Evolutionary conservation across 1,140 invertebrate species (phyloP), one percentile per base, ranked within the genome.

Genomic region (Atta texana): DNA sequence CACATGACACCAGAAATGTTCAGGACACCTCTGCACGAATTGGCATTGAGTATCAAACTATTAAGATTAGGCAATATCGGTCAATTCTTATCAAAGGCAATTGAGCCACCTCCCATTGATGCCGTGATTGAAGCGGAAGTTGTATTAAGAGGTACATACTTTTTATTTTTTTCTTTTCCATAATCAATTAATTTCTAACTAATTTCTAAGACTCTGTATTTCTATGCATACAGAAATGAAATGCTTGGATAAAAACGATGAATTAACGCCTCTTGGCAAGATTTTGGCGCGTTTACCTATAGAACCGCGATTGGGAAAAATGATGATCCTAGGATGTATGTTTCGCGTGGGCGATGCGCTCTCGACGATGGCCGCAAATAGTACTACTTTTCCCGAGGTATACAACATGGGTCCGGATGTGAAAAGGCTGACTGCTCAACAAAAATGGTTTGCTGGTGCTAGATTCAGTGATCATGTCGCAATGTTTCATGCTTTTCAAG

Each of bases 1-100:
- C 98, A 99, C 91, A 97, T 98, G 92, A 99, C 98, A 0, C 98
- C 98, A 0, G 99, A 99, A 96, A 99, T 99, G 96, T 99, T 99
- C 95, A 96, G 99, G 72, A 99, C 98, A 3, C 99, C 99, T 0
- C 95, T 99, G 4, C 98, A 99, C 93, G 98, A 99, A 93, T 95
- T 98, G 59, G 97, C 98, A 0, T 95, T 98, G 18, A 97, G 97
- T 85, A 98, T 98, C 28, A 98, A 99, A 94, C 94, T 99, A 3
- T 95, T 99, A n/a, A 96, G 98, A 72, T 95, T 99, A 4, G 98
- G 99, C 75, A 96, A 96, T 39, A 98, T 99, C 93, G 97, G 98
- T 4, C 98, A 99, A 92, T 99, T 99, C 94, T 95, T 99, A 12
- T 98, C 97, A 14, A 99, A 99, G 95, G 98, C 98, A 0, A 97